These are phyloP conservation scores for Uropetala carovei DNA, from an alignment of 2,888 invertebrate species.

Conservation along the genomic window DNA sequence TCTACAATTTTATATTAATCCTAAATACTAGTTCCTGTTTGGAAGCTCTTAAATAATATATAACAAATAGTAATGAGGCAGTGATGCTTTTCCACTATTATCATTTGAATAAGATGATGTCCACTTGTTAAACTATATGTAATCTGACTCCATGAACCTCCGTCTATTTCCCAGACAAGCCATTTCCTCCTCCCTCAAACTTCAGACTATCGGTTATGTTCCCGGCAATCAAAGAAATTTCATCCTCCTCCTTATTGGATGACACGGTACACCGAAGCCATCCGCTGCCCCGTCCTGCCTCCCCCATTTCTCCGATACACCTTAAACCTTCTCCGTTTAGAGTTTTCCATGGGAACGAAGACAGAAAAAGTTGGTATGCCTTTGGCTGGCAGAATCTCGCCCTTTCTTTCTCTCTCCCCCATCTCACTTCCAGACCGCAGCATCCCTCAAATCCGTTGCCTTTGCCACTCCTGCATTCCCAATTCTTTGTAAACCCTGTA, in stretches of 20 bases:
- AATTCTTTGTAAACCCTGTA: slow-evolving; percentile 30
- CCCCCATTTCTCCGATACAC: background rate
- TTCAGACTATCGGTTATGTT: background rate
- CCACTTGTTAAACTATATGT: no score
- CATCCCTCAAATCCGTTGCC: background rate
- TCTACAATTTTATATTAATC: no score
- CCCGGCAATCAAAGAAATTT: background rate
- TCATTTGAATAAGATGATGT: no score
- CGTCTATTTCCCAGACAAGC: no score
- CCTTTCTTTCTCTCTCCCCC: background rate
- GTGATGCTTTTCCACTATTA: no score
- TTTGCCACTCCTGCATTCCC: slow-evolving; percentile 53
- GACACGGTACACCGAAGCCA: background rate
- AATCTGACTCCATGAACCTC: no score
- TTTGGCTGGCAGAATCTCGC: background rate
- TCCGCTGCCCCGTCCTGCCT: background rate
- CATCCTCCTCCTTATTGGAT: background rate
- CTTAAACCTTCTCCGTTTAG: background rate
- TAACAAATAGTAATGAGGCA: no score
- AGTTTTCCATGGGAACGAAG: slow-evolving; percentile 1
- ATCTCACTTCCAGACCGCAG: background rate
- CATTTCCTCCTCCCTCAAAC: no score
- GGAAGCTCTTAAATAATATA: no score
- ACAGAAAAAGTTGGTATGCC: slow-evolving; percentile 46
- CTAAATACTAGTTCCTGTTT: no score